Percentiles rank a stretch among this genome's conserved stretches.
These are phyloP conservation scores for Orussus abietinus DNA, from an alignment of 1,140 invertebrate species.

Conservation along the genomic window DNA sequence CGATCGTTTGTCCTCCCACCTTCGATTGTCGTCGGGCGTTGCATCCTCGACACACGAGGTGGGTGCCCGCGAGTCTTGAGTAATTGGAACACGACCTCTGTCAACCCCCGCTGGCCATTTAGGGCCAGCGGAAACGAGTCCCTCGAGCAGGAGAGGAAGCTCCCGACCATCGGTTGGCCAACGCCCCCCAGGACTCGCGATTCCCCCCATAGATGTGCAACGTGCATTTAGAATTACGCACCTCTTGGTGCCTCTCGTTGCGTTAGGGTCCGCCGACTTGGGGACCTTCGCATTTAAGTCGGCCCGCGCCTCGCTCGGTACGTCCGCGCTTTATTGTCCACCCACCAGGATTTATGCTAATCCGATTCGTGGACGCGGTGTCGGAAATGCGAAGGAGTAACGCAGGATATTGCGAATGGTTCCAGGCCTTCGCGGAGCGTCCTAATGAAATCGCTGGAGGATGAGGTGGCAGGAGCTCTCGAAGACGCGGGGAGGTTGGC, in stretches of 20 bases:
- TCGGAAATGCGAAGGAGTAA: constrained; percentile 33
- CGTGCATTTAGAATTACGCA: constrained; percentile 22
- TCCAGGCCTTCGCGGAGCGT: no score
- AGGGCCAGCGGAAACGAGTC: constrained; percentile 43
- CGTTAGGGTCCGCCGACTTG: constrained; percentile 4
- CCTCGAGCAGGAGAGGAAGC: constrained; percentile 28
- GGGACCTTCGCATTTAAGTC: constrained; percentile 4
- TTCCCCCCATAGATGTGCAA: no score
- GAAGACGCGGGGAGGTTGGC: no score
- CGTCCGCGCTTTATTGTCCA: constrained; percentile 41
- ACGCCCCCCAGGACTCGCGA: no score
- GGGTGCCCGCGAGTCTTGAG: constrained; percentile 35
- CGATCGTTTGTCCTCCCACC: constrained; percentile 47
- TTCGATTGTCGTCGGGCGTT: constrained; percentile 42
- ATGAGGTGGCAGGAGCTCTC: no score
- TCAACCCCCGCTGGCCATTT: constrained; percentile 43
- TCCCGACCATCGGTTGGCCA: constrained; percentile 29
- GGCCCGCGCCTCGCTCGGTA: constrained; percentile 1
- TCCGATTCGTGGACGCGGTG: constrained; percentile 28
- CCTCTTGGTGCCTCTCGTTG: no score
- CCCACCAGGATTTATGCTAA: constrained; percentile 46
- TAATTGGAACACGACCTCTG: constrained; percentile 51
- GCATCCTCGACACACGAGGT: constrained; percentile 36
- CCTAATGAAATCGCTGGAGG: no score
- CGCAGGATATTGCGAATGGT: constrained; percentile 37